Percentiles rank a stretch among this genome's conserved stretches.
Conservation (phyloP, 2,113 vertebrate species). For the Planiliza haematocheilus region DNA sequence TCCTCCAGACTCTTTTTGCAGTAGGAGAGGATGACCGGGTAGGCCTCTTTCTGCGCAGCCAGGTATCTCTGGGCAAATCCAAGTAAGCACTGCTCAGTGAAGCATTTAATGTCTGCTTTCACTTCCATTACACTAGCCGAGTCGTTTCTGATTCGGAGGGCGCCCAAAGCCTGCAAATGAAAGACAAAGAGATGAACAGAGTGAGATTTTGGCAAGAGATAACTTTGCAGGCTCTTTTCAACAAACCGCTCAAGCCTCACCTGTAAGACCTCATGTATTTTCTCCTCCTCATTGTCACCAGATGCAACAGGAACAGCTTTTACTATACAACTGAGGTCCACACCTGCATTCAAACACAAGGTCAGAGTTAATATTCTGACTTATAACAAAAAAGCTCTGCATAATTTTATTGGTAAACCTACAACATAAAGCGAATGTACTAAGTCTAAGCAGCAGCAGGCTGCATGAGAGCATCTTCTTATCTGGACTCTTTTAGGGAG, state of each 20-base stretch:
- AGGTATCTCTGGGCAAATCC: constrained; percentile 88
- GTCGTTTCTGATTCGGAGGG: constrained; percentile 77
- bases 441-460: neutral
- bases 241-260: constrained; percentile 73
- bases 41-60: constrained; percentile 91
- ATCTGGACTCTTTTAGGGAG: neutral
- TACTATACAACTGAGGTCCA: constrained; percentile 92
- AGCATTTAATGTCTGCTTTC: constrained; percentile 69
- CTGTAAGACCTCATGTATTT: constrained; percentile 88
- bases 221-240: neutral
- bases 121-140: constrained; percentile 11
- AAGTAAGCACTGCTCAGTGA: constrained; percentile 86
- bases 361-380: constrained; percentile 6
- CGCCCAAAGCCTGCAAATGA: constrained; percentile 83
- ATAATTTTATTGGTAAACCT: neutral
- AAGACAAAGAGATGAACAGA: neutral
- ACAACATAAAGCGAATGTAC: neutral
- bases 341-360: constrained; percentile 80
- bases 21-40: constrained; percentile 86
- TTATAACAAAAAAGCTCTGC: neutral
- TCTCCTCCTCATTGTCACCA: constrained; percentile 74
- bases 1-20: constrained; percentile 77
- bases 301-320: constrained; percentile 80
- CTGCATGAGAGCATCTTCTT: neutral
- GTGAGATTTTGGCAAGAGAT: neutral